Percentiles rank a stretch among this genome's conserved stretches.
These are phyloP conservation scores for Anastrepha ludens DNA, from an alignment of 1,140 invertebrate species.

Conservation along the genomic window DNA sequence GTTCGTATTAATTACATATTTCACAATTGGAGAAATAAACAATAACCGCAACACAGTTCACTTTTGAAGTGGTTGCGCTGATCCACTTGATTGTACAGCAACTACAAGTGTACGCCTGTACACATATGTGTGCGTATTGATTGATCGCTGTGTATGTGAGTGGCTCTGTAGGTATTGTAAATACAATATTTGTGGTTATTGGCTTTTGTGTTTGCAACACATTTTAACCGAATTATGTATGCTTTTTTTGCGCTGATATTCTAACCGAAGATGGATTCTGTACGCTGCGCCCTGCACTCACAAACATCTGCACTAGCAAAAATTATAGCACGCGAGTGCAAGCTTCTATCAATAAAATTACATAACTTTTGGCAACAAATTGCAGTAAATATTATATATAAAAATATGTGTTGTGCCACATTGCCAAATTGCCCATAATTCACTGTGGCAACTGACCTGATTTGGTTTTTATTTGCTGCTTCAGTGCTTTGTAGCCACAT, in stretches of 20 bases:
- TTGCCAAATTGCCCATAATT: no score
- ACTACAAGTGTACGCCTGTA: neutral
- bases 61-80: slow-evolving; percentile 43
- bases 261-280: no score
- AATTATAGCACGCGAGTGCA: no score
- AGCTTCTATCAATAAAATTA: no score
- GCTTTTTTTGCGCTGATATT: neutral
- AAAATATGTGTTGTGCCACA: no score
- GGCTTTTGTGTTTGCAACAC: neutral
- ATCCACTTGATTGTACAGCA: neutral
- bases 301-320: no score
- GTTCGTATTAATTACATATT: no score
- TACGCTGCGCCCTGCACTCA: no score
- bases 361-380: no score
- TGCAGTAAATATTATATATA: no score
- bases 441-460: no score
- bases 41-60: neutral
- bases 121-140: neutral
- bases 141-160: neutral
- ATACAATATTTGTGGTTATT: neutral
- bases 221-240: neutral
- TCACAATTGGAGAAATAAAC: neutral
- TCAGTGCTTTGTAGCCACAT: neutral
- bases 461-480: neutral
- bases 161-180: neutral